phyloP scores from a whole-genome alignment of 2,888 invertebrate genomes.

The Tanytarsus gracilentus region DNA sequence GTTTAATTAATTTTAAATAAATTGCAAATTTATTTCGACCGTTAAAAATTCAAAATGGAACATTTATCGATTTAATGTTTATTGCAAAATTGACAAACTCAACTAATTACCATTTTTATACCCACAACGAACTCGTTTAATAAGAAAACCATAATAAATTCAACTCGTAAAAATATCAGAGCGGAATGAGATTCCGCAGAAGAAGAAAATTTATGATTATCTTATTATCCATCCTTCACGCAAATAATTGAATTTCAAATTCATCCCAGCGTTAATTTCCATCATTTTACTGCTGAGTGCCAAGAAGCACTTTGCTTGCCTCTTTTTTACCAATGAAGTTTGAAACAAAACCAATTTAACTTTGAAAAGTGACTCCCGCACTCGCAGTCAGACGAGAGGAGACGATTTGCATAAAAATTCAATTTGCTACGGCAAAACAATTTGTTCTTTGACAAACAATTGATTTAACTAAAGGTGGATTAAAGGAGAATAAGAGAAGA shows the following conservation, averaged over 20 bases:
- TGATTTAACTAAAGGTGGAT: slow-evolving; percentile 1
- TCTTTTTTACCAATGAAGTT: slow-evolving; percentile 13
- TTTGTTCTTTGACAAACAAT: slow-evolving; percentile 25
- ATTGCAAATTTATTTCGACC: too few relatives aligned
- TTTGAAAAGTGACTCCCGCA: background rate
- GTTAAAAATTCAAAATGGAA: too few relatives aligned
- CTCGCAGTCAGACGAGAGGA: background rate
- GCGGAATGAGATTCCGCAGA: too few relatives aligned
- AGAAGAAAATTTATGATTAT: background rate
- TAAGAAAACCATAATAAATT: too few relatives aligned
- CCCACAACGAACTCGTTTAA: too few relatives aligned
- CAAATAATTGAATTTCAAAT: slow-evolving; percentile 25
- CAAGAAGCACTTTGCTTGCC: background rate
- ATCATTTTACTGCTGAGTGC: background rate
- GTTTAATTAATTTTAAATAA: too few relatives aligned
- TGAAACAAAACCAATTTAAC: slow-evolving; percentile 26
- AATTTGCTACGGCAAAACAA: slow-evolving; percentile 21
- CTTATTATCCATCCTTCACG: too few relatives aligned
- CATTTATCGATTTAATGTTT: too few relatives aligned
- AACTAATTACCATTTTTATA: too few relatives aligned
- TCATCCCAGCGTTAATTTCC: background rate
- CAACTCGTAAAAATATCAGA: too few relatives aligned
- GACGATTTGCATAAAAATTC: slow-evolving; percentile 23
- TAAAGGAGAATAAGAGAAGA: background rate
- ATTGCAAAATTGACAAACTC: too few relatives aligned